Evolutionary conservation across 2,888 invertebrate genomes (phyloP).

Genomic region (Malthinus flaveolus): DNA sequence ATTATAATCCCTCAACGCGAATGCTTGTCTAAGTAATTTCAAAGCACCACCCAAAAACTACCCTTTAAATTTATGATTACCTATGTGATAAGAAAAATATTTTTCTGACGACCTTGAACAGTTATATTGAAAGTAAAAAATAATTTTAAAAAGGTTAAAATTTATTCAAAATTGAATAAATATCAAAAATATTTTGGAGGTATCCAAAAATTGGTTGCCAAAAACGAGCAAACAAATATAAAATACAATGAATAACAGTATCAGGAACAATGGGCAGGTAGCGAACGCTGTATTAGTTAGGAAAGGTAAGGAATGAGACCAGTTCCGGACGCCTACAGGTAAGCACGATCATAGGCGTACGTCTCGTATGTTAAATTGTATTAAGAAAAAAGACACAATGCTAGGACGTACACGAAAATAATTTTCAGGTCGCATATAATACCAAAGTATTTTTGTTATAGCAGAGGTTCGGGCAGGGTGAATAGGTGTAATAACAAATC

Average conservation of each 20-base stretch:
- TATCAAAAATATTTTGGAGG: neutral
- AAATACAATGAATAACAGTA: slow-evolving; percentile 35
- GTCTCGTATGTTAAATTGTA: slow-evolving; percentile 1
- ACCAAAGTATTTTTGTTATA: slow-evolving; percentile 18
- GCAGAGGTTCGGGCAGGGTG: slow-evolving; percentile 30
- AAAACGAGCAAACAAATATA: slow-evolving; percentile 2
- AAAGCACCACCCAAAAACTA: no score
- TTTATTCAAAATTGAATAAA: no score
- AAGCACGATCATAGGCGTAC: slow-evolving; percentile 7
- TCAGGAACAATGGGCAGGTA: slow-evolving; percentile 37
- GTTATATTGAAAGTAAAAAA: neutral
- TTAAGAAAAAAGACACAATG: slow-evolving; percentile 4
- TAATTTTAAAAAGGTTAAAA: neutral
- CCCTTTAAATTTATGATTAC: no score
- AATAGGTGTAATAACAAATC: slow-evolving; percentile 27
- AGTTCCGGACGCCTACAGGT: slow-evolving; percentile 43
- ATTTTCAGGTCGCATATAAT: slow-evolving; percentile 10
- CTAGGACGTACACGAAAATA: slow-evolving; percentile 18
- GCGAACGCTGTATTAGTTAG: slow-evolving; percentile 40
- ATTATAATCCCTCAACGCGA: no score
- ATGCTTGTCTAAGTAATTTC: no score
- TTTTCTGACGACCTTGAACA: neutral
- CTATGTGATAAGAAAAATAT: no score
- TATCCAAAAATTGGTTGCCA: neutral
- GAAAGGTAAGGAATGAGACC: slow-evolving; percentile 47